Percentiles rank a stretch among this genome's conserved stretches.
Conservation (phyloP, 2,888 invertebrate genomes). For the Tipula lateralis region DNA sequence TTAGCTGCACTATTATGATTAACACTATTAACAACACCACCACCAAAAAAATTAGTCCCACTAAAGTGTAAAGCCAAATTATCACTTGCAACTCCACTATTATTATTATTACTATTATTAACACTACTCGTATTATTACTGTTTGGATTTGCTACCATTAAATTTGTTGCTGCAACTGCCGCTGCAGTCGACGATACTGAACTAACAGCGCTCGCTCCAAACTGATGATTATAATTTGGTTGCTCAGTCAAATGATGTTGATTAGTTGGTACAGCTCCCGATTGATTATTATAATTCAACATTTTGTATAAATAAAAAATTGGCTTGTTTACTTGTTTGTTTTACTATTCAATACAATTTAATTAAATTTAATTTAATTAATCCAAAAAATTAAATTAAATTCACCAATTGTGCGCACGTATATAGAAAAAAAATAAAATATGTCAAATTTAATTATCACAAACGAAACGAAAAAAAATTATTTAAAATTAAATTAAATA, state of each 20-base stretch:
- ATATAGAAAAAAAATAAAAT: constrained; percentile 7
- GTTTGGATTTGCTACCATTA: neutral
- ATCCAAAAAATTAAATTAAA: constrained; percentile 12
- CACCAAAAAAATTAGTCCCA: constrained; percentile 27
- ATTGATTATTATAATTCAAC: constrained; percentile 26
- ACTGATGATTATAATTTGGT: constrained; percentile 3
- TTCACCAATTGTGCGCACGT: neutral
- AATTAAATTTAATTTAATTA: constrained; percentile 9
- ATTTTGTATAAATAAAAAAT: neutral
- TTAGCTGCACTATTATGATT: neutral
- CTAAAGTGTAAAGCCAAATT: neutral
- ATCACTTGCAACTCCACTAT: neutral
- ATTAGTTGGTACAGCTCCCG: neutral
- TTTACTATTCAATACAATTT: neutral
- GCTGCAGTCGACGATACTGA: neutral
- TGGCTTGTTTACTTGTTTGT: neutral
- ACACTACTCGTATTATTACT: constrained; percentile 2
- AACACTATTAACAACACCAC: neutral
- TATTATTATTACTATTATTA: neutral
- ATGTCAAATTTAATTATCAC: constrained; percentile 28
- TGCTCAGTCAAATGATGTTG: constrained; percentile 25
- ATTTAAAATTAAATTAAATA: constrained; percentile 3
- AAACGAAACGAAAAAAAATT: neutral
- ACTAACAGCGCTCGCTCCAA: neutral
- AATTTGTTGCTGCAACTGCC: neutral